Base-by-base conservation (phyloP, 2,888 invertebrate species). In the Ophion obscuratus region DNA sequence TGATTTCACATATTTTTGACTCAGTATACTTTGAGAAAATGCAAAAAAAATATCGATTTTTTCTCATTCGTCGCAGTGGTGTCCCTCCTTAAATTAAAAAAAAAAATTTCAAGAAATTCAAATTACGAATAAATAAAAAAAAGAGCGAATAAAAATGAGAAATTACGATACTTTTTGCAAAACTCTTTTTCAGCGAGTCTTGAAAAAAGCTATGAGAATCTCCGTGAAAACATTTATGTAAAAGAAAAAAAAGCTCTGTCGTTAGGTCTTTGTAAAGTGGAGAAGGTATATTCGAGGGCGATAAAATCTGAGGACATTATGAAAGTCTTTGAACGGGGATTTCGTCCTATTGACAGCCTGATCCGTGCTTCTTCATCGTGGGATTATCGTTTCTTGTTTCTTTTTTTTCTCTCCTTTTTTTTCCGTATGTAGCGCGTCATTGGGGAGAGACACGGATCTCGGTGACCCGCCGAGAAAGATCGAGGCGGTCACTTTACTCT, bases 271-370 rank as follows among this genome's bases (percentile, higher is more conserved):
- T 53, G 53, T 53, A 17, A 53, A 53, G 17, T 5, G 2, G 17
- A 17, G 53, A 17, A 53, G 53, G 53, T 40, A 53, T 53, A 17
- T 53, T 53, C 17, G 5, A 5, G 53, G 11, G n/a, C 5, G 24
- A 76, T 70, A 67, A 81, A 57, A 24, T 67, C 24, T 6, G 11
- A 11, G 24, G 59, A 47, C 47, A 20, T n/a, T 9, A 14, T 10
- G 36, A 64, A 71, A 75, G 17, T 81, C 68, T 76, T 76, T 17
- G 36, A 10, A 40, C 24, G 20, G 47, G 14, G 71, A 77, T 67
- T 84, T 53, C 57, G 44, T 64, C 57, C 57, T 47, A 73, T 78
- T 67, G 84, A 84, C 80, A 76, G 68, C 62, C 70, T 59, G 59
- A 80, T 80, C 80, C 80, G 64, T 70, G 70, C 66, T 61, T 67